Evolutionary conservation across 2,888 invertebrate genomes (phyloP).

Genomic region (Plusia festucae): DNA sequence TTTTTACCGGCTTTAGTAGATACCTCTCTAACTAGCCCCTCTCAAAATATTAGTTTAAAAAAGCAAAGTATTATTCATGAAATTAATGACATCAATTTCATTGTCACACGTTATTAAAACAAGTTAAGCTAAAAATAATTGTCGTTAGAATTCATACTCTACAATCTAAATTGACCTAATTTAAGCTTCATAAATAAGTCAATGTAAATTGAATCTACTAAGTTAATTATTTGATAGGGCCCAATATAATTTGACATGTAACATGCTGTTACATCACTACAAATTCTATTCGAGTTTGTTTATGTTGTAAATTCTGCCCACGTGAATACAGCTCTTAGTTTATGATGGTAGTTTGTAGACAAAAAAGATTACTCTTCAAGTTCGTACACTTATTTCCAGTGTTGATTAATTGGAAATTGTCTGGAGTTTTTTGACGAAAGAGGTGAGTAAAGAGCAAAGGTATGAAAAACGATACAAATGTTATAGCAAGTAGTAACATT

Average conservation of each 20-base stretch:
- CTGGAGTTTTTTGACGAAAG: too few relatives aligned
- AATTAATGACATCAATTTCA: too few relatives aligned
- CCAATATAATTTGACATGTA: constrained; percentile 35
- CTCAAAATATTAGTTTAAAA: too few relatives aligned
- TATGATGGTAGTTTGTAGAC: background rate
- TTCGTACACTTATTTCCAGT: background rate
- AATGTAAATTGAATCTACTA: constrained; percentile 24
- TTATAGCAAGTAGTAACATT: too few relatives aligned
- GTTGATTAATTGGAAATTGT: too few relatives aligned
- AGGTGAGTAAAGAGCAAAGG: too few relatives aligned
- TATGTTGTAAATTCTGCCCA: constrained; percentile 27
- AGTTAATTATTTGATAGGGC: constrained; percentile 31
- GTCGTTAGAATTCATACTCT: background rate
- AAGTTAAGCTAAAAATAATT: background rate
- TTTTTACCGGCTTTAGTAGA: too few relatives aligned
- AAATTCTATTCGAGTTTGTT: constrained; percentile 12
- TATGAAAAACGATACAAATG: too few relatives aligned
- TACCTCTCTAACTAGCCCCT: too few relatives aligned
- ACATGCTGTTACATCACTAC: constrained; percentile 21
- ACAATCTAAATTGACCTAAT: constrained; percentile 24
- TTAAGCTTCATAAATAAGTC: constrained; percentile 30
- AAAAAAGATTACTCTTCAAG: background rate
- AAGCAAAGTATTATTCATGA: too few relatives aligned
- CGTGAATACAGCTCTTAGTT: background rate
- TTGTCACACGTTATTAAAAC: too few relatives aligned